Percentiles rank a stretch among this genome's conserved stretches.
Conservation (phyloP, 2,888 invertebrate species). For the Lasioglossum calceatum region DNA sequence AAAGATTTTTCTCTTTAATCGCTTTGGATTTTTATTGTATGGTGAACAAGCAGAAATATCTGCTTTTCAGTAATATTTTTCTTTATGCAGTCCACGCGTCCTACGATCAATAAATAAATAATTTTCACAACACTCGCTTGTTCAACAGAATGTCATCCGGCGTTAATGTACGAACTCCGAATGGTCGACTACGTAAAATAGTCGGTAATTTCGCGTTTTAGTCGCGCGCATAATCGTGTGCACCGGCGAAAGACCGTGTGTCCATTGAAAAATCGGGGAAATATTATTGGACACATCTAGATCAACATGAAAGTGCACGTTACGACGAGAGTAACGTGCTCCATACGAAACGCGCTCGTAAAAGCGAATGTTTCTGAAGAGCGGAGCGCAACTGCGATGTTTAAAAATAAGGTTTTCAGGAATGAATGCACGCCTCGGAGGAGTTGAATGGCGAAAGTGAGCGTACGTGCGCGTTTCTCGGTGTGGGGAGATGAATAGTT, state of each 20-base stretch:
- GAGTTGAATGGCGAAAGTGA: conserved; percentile 7
- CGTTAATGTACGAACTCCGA: background rate
- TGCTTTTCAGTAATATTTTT: background rate
- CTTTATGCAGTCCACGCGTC: background rate
- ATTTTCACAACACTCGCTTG: background rate
- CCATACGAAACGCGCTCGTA: background rate
- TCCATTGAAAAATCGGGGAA: background rate
- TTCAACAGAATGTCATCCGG: background rate
- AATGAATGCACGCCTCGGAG: conserved; percentile 9
- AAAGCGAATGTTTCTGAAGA: conserved; percentile 9
- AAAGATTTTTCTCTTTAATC: background rate
- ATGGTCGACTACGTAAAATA: background rate
- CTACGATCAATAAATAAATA: background rate
- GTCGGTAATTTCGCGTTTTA: background rate
- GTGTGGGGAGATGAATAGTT: background rate
- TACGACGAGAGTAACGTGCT: background rate
- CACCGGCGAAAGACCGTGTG: background rate
- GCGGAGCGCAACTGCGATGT: conserved; percentile 1
- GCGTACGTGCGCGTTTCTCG: background rate
- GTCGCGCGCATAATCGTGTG: background rate
- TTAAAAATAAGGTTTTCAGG: conserved; percentile 12
- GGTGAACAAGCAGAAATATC: background rate
- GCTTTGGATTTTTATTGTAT: background rate
- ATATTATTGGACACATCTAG: conserved; percentile 6
- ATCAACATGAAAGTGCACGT: conserved; percentile 3